Evolutionary conservation across 2,888 invertebrate species (phyloP).

Genomic region (Labia minor): DNA sequence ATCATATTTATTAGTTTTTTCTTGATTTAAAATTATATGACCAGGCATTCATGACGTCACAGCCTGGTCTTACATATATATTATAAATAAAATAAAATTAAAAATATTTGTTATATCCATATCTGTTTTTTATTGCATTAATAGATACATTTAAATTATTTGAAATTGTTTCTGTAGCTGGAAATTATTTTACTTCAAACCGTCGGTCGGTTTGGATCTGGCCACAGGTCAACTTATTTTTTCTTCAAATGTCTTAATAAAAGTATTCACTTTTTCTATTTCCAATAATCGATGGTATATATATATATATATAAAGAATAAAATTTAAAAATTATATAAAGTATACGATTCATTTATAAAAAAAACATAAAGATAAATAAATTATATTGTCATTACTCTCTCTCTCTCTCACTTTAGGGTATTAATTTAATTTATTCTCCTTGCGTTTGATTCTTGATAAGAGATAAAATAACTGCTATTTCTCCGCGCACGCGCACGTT

Average conservation of each 20-base stretch:
- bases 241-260: slow-evolving; percentile 81
- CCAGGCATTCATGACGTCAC: too few relatives aligned
- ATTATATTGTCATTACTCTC: slow-evolving; percentile 48
- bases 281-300: slow-evolving; percentile 61
- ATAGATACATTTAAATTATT: too few relatives aligned
- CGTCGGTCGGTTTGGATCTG: too few relatives aligned
- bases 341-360: neutral
- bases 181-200: too few relatives aligned
- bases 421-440: slow-evolving; percentile 85
- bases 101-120: slow-evolving; percentile 67
- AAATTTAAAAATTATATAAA: too few relatives aligned
- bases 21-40: too few relatives aligned
- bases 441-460: slow-evolving; percentile 80
- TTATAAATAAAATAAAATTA: slow-evolving; percentile 83
- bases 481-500: too few relatives aligned
- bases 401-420: too few relatives aligned
- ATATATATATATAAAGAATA: slow-evolving; percentile 35
- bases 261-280: slow-evolving; percentile 66
- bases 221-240: too few relatives aligned
- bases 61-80: slow-evolving; percentile 73
- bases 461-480: slow-evolving; percentile 70
- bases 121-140: too few relatives aligned
- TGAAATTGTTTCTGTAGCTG: too few relatives aligned
- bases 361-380: neutral
- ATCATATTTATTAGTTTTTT: too few relatives aligned